phyloP scores from a whole-genome alignment of 2,797 vertebrate genomes.

The Esox lucius region DNA sequence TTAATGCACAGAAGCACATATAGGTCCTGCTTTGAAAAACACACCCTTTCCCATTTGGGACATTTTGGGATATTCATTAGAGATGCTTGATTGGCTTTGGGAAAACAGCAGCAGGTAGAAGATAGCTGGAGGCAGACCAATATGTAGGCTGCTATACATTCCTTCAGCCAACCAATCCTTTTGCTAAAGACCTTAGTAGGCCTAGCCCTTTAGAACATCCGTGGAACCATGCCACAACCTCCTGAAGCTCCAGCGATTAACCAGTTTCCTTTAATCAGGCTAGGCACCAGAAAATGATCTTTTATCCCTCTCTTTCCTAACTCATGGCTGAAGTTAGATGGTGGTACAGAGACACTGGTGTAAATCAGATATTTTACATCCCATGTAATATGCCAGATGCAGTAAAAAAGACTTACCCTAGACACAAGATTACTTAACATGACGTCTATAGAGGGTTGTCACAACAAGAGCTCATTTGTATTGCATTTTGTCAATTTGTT shows the following conservation, averaged over 20 bases:
- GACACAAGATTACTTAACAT: neutral
- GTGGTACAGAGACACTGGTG: neutral
- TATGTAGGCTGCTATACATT: constrained; percentile 38
- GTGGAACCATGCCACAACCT: no score
- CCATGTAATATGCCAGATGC: neutral
- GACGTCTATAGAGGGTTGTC: neutral
- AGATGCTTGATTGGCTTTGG: neutral
- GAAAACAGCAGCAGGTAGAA: neutral
- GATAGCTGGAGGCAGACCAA: constrained; percentile 77
- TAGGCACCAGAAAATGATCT: neutral
- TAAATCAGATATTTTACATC: neutral
- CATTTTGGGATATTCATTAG: neutral
- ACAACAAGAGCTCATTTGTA: neutral
- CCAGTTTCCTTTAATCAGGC: no score
- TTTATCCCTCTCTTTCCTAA: neutral
- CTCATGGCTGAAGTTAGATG: neutral
- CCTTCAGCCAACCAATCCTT: neutral
- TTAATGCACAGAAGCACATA: neutral
- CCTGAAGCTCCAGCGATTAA: no score
- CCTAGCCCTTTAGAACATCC: neutral
- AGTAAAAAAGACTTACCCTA: neutral
- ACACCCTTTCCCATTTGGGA: neutral
- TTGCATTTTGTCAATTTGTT: no score
- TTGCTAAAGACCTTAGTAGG: neutral
- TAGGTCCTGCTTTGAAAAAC: neutral